phyloP scores from a whole-genome alignment of 2,888 invertebrate genomes.

The Micoletzkya japonica region DNA sequence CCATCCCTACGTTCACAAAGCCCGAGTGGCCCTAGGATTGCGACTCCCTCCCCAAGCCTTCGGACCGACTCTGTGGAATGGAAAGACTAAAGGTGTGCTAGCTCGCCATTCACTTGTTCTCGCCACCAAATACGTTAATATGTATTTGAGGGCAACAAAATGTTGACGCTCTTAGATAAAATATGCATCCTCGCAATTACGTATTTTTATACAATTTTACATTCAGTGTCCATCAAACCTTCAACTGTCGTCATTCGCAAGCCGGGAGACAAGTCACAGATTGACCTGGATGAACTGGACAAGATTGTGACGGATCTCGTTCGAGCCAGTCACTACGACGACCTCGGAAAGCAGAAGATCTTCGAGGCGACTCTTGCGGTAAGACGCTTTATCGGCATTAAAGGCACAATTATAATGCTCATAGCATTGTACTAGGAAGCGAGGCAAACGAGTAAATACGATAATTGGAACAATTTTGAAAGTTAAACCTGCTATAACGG shows the following conservation, averaged over 20 bases:
- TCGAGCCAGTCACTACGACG: background rate
- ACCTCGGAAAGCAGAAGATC: background rate
- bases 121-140: too few species aligned
- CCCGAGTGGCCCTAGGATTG: background rate
- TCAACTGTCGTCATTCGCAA: background rate
- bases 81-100: too few species aligned
- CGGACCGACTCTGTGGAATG: background rate
- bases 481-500: too few species aligned
- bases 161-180: background rate
- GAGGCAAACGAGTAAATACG: too few species aligned
- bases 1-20: slow-evolving; percentile 5
- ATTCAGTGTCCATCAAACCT: too few species aligned
- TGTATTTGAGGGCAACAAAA: too few species aligned
- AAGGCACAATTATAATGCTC: too few species aligned
- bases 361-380: slow-evolving; percentile 8
- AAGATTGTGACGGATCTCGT: background rate
- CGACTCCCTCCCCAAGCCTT: slow-evolving; percentile 10
- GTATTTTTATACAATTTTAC: too few species aligned
- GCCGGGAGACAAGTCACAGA: background rate
- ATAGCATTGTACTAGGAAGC: too few species aligned
- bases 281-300: slow-evolving; percentile 6
- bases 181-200: background rate
- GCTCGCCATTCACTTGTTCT: too few species aligned
- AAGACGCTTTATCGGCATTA: background rate
- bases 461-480: too few species aligned